Base-by-base conservation (phyloP, 2,113 vertebrate species). In the Actenoides lindsayi region DNA sequence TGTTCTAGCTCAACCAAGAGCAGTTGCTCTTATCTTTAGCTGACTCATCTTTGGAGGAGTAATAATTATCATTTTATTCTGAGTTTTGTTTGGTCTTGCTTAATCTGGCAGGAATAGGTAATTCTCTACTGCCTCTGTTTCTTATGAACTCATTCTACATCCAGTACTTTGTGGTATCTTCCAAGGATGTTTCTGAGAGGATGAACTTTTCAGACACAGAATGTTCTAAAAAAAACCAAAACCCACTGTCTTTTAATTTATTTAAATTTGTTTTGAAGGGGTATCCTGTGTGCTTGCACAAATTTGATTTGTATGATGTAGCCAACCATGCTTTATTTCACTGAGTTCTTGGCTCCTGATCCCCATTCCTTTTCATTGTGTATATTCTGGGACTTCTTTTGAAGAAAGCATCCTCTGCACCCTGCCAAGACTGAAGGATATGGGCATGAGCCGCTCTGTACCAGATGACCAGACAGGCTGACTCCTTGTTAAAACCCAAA, bases 261-360 rank as follows among this genome's bases (percentile, higher is more conserved):
- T 42, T 53, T 11, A 31, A 21, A 33, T n/a, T 24, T 42, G 5
- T 77, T 88, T 83, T 6, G 1, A 77, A 83, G 44, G 27, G 48
- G 2, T 9, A 51, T 81, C 46, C 27, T 42, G 1, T 0, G 0
- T 83, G 11, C 11, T 83, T 13, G 16, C 3, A 16, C 10, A 80
- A 23, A 10, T 90, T 62, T 71, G 20, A 51, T 68, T 56, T 65
- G 18, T 57, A 30, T 74, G 39, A 30, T 87, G 33, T 56, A 77
- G 16, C 44, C 21, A 31, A 15, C 42, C 42, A 42, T 18, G 5
- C 11, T 84, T 81, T 5, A 21, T 69, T 48, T 70, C 48, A 18
- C 31, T 31, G 14, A 73, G 5, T 71, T 83, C 30, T 75, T 79
- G 31, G 54, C 9, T 70, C 10, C 4, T 24, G 57, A 10, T 53